Evolutionary conservation across 2,113 vertebrate species (phyloP), one percentile per base, ranked within the genome.

Genomic region (Porphyrio hochstetteri): DNA sequence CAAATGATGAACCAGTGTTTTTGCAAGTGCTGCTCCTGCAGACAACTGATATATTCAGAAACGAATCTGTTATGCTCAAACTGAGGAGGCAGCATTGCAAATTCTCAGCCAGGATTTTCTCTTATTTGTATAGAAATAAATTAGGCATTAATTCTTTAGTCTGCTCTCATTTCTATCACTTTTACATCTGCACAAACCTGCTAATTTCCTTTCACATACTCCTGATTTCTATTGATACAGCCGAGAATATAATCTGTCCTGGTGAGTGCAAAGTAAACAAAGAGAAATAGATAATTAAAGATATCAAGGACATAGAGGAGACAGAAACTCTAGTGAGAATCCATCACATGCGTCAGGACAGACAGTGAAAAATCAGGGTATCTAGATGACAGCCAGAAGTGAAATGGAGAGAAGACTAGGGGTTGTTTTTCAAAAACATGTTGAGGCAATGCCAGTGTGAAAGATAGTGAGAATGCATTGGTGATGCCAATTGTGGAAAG

Each of bases 271-370:
- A 86, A 93, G n/a, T 76, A 95, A 96, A 94, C 82, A 78, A 63
- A 92, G 81, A 93, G 65, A 90, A 96, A 61, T 71, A 80, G 61
- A 56, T 94, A 96, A 97, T 97, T 96, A 93, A 82, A 88, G 80
- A 24, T 81, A 81, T 78, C 86, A 93, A 96, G 95, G 95, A 82
- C 80, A 65, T 68, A 57, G 5, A 83, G 90, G 56, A 95, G 90
- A 86, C 48, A 44, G 76, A 67, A 88, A 72, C 40, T 81, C 24
- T 25, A n/a, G 65, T 65, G 81, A 89, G 80, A 92, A 96, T 94
- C 86, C 83, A 94, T 97, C 95, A 95, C 84, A 79, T 42, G 17
- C 2, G 1, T 78, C 60, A 57, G 88, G 91, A 82, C 29, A 75
- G 92, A 69, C 5, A 48, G 69, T 90, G 88, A 93, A 92, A 93